Base-by-base conservation (phyloP, 2,797 vertebrate species). In the Lepidocolaptes lacrymiger region DNA sequence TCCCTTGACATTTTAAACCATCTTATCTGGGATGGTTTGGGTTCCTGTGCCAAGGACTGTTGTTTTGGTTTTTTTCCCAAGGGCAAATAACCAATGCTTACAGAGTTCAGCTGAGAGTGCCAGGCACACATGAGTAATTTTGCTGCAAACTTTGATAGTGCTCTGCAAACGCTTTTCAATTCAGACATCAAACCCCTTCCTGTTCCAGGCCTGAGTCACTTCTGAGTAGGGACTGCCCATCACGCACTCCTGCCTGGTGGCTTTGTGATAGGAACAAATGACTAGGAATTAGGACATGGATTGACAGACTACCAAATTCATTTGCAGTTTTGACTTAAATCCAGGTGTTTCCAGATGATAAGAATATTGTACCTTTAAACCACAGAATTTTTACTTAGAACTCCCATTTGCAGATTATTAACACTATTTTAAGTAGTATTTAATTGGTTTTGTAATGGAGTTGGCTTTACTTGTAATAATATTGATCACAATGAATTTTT, bases 271-370 rank as follows among this genome's bases (percentile, higher is more conserved):
- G 4, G 83, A 95, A 87, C 73, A 91, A 92, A 77, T 85, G 72
- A 91, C 73, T 78, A 44, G 77, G 74, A 94, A 87, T 87, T 92
- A 93, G 83, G 62, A 84, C 86, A 52, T 32, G 30, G 52, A 59
- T 44, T 91, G 94, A 86, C 69, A 89, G 91, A 52, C 62, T 89
- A 93, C 91, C 41, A 78, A 88, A 59, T 72, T 93, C 28, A 44
- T 86, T 94, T 92, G 37, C 66, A 64, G 44, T 81, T 91, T 83
- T 95, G 58, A 81, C 84, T 90, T 88, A 91, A 86, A 91, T 91
- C 56, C 94, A 94, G 89, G 87, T 96, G 84, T 92, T 95, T 89
- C 62, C 74, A 75, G 62, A 72, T 84, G 94, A 95, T 96, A 95
- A 92, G 87, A 74, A 41, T 81, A 56, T 34, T 75, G 26, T 34